A percentile compares a stretch with the other conserved stretches of the same genome.
These are phyloP conservation scores for Phragmatobia fuliginosa DNA, from an alignment of 2,888 invertebrate genomes.

Conservation along the genomic window DNA sequence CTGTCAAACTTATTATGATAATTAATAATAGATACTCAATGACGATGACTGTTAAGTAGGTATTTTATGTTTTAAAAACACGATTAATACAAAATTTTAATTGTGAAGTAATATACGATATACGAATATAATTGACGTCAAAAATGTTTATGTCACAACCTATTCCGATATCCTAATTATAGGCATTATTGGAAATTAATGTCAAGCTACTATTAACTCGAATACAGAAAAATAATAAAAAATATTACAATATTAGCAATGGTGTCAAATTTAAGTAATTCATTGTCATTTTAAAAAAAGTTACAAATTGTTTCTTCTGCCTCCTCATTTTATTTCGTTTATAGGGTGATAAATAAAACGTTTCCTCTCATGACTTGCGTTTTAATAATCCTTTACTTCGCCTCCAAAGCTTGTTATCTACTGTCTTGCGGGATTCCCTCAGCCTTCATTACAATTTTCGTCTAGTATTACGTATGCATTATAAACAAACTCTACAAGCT, in stretches of 20 bases:
- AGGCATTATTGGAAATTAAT: not conserved
- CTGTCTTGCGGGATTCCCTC: constrained; percentile 76
- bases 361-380: constrained; percentile 38
- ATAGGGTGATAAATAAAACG: constrained; percentile 19
- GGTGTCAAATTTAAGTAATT: not conserved
- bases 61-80: not conserved
- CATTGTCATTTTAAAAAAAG: not conserved
- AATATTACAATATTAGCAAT: not conserved
- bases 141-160: no score
- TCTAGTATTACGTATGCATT: constrained; percentile 78
- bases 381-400: constrained; percentile 40
- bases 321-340: not conserved
- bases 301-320: not conserved
- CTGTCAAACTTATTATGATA: not conserved
- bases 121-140: no score
- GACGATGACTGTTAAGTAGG: not conserved
- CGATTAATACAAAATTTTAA: not conserved
- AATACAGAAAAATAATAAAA: not conserved
- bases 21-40: not conserved
- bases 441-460: constrained; percentile 82
- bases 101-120: not conserved
- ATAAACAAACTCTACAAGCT: constrained; percentile 63
- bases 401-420: constrained; percentile 76
- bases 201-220: not conserved
- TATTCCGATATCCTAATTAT: not conserved